phyloP scores from a whole-genome alignment of 2,113 vertebrate genomes.

The Rhabdomys dilectus region DNA sequence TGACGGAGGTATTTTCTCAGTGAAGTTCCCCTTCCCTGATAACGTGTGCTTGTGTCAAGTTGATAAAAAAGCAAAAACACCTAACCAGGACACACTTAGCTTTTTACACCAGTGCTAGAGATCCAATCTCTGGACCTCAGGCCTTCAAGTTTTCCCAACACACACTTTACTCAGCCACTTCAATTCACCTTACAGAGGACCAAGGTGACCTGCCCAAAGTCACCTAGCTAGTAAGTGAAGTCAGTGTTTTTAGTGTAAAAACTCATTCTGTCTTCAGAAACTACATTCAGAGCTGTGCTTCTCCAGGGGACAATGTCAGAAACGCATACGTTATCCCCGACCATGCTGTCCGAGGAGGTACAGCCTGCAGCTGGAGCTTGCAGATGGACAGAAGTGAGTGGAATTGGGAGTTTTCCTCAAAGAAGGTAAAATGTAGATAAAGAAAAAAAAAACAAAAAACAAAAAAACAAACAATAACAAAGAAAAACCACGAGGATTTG shows the following conservation, averaged over 20 bases:
- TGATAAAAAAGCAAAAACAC: not conserved
- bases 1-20: not conserved
- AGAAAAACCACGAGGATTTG: not conserved
- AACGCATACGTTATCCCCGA: not conserved
- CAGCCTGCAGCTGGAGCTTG: not conserved
- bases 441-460: not conserved
- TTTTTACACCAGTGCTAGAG: not conserved
- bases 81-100: too few relatives aligned
- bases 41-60: not conserved
- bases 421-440: not conserved
- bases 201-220: not conserved
- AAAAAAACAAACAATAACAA: not conserved
- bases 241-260: not conserved
- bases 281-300: not conserved
- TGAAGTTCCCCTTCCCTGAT: not conserved
- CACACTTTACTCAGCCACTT: not conserved
- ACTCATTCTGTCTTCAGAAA: not conserved
- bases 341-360: not conserved
- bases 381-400: not conserved
- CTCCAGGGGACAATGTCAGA: not conserved
- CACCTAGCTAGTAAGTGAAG: not conserved
- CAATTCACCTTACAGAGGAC: not conserved
- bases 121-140: too few relatives aligned
- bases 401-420: not conserved
- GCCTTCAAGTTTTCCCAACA: not conserved